A percentile compares a stretch with the other conserved stretches of the same genome.
phyloP scores from a whole-genome alignment of 2,113 vertebrate genomes.

The Circaetus cinerascens region DNA sequence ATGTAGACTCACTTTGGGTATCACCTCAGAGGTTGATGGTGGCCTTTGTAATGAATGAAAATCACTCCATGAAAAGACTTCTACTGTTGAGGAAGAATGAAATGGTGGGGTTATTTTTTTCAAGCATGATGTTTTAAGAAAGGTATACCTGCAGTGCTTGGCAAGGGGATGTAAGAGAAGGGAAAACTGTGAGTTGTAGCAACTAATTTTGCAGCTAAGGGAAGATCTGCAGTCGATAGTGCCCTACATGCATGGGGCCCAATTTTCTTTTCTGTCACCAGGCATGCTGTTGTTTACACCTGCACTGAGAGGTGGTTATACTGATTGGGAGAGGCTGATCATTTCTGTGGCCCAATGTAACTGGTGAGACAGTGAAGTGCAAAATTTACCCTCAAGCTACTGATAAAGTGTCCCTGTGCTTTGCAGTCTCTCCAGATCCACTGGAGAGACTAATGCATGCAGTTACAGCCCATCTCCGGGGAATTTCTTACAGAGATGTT shows the following conservation, averaged over 20 bases:
- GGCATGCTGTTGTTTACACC: background rate
- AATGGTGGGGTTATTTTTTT: no score
- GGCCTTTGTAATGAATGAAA: background rate
- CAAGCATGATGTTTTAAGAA: background rate
- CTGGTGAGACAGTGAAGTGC: background rate
- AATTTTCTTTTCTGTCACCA: background rate
- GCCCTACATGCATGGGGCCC: background rate
- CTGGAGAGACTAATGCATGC: background rate
- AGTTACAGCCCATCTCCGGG: background rate
- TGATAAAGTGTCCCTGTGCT: background rate
- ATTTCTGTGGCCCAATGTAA: background rate
- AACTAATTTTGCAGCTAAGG: background rate
- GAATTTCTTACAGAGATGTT: background rate
- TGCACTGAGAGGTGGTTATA: background rate
- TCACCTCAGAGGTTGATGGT: background rate
- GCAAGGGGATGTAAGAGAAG: background rate
- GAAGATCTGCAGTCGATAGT: background rate
- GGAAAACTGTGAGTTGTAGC: background rate
- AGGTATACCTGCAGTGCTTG: background rate
- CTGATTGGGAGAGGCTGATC: background rate
- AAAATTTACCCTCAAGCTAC: background rate
- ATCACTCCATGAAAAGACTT: background rate
- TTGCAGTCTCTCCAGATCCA: background rate
- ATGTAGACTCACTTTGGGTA: background rate
- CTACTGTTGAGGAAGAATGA: background rate